Base-by-base conservation (phyloP, 2,888 invertebrate species). In the Schizaphis graminum region DNA sequence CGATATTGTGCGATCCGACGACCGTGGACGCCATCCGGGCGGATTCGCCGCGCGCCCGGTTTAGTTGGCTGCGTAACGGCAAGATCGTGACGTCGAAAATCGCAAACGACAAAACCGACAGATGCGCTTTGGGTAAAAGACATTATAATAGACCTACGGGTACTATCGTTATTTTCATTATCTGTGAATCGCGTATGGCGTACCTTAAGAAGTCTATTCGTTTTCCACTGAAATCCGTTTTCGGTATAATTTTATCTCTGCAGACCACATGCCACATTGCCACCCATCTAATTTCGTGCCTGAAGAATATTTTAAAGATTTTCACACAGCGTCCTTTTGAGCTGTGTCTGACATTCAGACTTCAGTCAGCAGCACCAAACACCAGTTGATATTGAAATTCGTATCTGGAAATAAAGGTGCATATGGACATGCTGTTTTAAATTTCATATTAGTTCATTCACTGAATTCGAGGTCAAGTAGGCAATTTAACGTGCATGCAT, bases 11-110 rank as follows among this genome's bases (percentile, higher is more conserved):
- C 85, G 90, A 94, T 35, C 16, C 35, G 61, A 1, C 44, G 16
- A 28, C 41, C 11, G 90, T 90, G 49, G 61, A 90, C 47, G 35
- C 28, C 2, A 47, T 94, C 8, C 49, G 3, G 28, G 49, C 11
- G 21, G 93, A 94, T 49, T 90, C 89, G 47, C 89, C 89, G 57
- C n/a, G 35, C 35, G 85, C 93, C 28, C 21, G 10, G 35, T 94
- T 94, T 35, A 11, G 11, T 24, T 94, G 93, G 93, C 85, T 94
- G 26, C 89, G 28, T 8, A 94, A 94, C 85, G 93, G 93, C 1
- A 86, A 85, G 44, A 26, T 28, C 26, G 53, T 67, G 21, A 35
- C 4, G 57, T 8, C 56, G 44, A 21, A 35, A 7, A 41, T 16
- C 16, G 87, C 11, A 11, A 3, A n/a, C 41, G 26, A 24, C 47